Percentiles rank a stretch among this genome's conserved stretches.
Evolutionary conservation across 2,888 invertebrate species (phyloP).

Genomic region (Brenthis daphne): DNA sequence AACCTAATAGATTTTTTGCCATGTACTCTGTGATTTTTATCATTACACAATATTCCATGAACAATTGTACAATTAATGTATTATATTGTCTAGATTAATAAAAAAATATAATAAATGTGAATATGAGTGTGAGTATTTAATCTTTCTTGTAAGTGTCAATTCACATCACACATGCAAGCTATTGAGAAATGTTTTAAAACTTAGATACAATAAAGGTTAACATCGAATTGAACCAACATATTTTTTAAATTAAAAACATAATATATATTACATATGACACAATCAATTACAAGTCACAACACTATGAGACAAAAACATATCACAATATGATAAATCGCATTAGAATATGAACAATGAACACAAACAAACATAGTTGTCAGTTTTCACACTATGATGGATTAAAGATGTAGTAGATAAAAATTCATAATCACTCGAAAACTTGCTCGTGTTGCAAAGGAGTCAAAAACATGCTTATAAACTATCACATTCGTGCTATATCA

Average conservation of each 20-base stretch:
- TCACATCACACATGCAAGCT: not conserved
- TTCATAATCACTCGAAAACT: not conserved
- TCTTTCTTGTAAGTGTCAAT: too few species aligned
- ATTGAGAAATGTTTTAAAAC: not conserved
- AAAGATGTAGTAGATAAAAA: not conserved
- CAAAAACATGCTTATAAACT: slow-evolving; percentile 15
- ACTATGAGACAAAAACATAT: slow-evolving; percentile 9
- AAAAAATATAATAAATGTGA: too few species aligned
- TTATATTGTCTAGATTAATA: too few species aligned
- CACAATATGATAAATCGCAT: slow-evolving; percentile 1
- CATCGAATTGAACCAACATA: not conserved
- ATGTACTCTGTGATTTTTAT: too few species aligned
- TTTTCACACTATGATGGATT: slow-evolving; percentile 2
- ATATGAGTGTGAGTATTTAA: too few species aligned
- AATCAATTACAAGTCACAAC: slow-evolving; percentile 6
- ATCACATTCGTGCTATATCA: slow-evolving; percentile 28
- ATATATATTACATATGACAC: not conserved
- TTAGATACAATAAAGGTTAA: not conserved
- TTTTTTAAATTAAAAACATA: not conserved
- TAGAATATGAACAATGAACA: not conserved
- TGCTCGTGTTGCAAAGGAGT: slow-evolving; percentile 2
- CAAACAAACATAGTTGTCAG: slow-evolving; percentile 7
- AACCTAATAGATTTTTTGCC: not conserved
- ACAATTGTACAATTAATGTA: too few species aligned
- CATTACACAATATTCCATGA: too few species aligned